Evolutionary conservation across 2,888 invertebrate genomes (phyloP), one percentile per base, ranked within the genome.

Genomic region (Pristionchus arcanus): DNA sequence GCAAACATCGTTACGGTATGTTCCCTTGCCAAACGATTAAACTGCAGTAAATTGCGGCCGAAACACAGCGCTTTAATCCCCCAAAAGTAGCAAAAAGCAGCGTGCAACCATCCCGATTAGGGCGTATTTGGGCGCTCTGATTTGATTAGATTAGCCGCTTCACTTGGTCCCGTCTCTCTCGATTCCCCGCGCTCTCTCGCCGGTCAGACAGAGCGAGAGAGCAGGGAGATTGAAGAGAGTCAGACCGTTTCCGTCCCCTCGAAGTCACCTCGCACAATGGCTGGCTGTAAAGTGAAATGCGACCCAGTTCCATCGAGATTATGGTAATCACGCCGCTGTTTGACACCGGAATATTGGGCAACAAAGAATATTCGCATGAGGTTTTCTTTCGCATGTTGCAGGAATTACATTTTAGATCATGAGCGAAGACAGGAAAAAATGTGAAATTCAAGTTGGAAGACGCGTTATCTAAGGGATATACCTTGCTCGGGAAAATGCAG

Each of bases 91-190:
- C 9, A 42, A 49, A 81, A 81, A 81, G 37, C 21, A 25, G 9
- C 21, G 21, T 5, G 77, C 49, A 81, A 81, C 21, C 21, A 25
- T 7, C 5, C 2, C 37, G 77, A 42, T 37, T 77, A 77, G 77
- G 34, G 19, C 71, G 71, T 71, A 37, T 77, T 77, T 42, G 34
- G n/a, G 49, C 11, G 49, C 15, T 9, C 42, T 49, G 42, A 49
- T 49, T 49, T 81, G 49, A 81, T 81, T 81, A 53, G 81, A 81
- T 81, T 81, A 81, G 81, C 49, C 81, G 81, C 81, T 49, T 81
- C 53, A 81, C 9, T 28, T 25, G 81, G 59, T 19, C 59, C 59
- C 21, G 19, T 4, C 21, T 59, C 59, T 59, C n/a, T 63, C 63
- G 25, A n/a, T 25, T 63, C 11, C 25, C 25, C 63, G 25, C 63